Conservation (phyloP, 1,140 invertebrate species). For the Macrotrachela quadricornifera region DNA sequence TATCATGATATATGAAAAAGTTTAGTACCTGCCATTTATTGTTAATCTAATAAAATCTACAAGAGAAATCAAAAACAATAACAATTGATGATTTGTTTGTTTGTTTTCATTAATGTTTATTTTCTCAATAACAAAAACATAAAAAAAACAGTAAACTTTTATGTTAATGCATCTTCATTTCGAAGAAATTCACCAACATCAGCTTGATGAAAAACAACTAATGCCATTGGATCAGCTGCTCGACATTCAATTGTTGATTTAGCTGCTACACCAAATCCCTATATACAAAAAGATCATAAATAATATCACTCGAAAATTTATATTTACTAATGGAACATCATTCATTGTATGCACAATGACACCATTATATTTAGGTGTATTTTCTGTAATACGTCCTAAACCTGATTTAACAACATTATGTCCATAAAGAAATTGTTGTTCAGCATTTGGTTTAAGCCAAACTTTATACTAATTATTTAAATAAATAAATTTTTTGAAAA, state of each 20-base stretch:
- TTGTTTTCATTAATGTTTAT: no score
- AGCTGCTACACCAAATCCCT: conserved; percentile 78
- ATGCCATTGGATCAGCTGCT: conserved; percentile 64
- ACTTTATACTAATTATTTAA: conserved; percentile 53
- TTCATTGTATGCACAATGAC: conserved; percentile 81
- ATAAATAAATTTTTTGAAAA: conserved; percentile 5
- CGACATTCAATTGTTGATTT: conserved; percentile 76
- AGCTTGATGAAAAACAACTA: conserved; percentile 81
- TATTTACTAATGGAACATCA: conserved; percentile 67
- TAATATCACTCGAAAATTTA: not conserved
- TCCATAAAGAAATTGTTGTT: conserved; percentile 94
- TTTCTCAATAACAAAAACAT: no score
- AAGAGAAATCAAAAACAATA: no score
- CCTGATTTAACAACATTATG: conserved; percentile 83
- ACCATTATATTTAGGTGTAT: conserved; percentile 72
- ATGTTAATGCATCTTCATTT: conserved; percentile 45
- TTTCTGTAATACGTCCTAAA: conserved; percentile 81
- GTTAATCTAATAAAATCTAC: conserved; percentile 32
- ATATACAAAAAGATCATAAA: conserved; percentile 8
- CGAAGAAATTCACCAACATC: conserved; percentile 94
- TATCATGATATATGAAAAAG: no score
- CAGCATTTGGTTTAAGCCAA: conserved; percentile 81
- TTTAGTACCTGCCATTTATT: not conserved
- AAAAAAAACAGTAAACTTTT: no score
- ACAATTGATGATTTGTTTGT: no score